phyloP scores from a whole-genome alignment of 2,797 vertebrate species.

The Anguilla pacifica region DNA sequence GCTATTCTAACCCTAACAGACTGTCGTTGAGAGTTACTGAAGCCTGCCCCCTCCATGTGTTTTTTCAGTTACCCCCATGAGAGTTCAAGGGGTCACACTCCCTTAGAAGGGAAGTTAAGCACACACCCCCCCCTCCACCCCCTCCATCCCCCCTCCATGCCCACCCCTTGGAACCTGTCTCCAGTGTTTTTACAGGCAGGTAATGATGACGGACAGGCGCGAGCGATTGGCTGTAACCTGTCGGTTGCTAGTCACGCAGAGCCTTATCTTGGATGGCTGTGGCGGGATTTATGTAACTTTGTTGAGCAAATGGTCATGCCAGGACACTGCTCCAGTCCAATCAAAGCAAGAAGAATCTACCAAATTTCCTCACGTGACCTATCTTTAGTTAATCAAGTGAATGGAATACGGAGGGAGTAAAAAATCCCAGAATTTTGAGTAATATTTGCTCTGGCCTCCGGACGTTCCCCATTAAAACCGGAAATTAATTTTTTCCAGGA shows the following conservation, averaged over 20 bases:
- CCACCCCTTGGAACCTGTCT: slow-evolving; percentile 53
- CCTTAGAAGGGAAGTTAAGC: slow-evolving; percentile 72
- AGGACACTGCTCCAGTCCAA: neutral
- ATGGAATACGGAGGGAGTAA: neutral
- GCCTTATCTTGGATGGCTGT: slow-evolving; percentile 38
- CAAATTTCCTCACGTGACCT: neutral
- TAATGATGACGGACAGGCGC: slow-evolving; percentile 74
- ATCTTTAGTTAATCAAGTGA: neutral
- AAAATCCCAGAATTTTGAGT: neutral
- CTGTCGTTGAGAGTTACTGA: slow-evolving; percentile 84
- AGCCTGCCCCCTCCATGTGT: slow-evolving; percentile 76
- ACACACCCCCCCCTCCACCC: slow-evolving; percentile 44
- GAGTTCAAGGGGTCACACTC: slow-evolving; percentile 69
- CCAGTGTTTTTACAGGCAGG: slow-evolving; percentile 74
- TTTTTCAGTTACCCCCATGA: slow-evolving; percentile 71
- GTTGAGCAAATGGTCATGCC: neutral
- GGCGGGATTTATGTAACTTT: neutral
- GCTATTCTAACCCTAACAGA: slow-evolving; percentile 83
- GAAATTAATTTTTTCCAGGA: neutral
- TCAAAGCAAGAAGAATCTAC: slow-evolving; percentile 14
- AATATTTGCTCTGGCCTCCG: neutral
- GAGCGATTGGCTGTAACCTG: slow-evolving; percentile 52
- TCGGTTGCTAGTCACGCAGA: slow-evolving; percentile 65
- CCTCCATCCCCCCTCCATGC: slow-evolving; percentile 50
- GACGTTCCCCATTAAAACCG: neutral